Base-by-base conservation (phyloP, 30 jellyfish, hydroid and myxozoan species). In the Catostylus mosaicus region DNA sequence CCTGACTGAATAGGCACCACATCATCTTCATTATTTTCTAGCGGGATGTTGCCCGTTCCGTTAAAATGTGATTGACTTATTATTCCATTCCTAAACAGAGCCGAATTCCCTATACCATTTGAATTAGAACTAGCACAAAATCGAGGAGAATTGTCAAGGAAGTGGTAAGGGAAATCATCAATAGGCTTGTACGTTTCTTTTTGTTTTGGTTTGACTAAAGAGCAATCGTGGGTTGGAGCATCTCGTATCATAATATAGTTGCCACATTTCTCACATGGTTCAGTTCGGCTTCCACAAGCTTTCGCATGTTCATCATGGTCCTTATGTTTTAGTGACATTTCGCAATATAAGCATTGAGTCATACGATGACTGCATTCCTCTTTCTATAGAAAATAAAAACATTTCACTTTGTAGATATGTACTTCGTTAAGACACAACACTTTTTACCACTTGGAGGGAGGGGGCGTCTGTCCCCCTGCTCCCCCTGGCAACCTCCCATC, bases 231-330 rank as follows among this genome's bases (percentile, higher is more conserved):
- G 1, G 74, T 29, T 24, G 24, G 66, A n/a, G 66, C 61, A 54
- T 52, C 61, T 34, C 67, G 50, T 11, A 82, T 34, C 86, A 82
- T 82, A 3, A 82, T 57, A 30, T 67, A 82, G 20, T 54, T 74
- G 33, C 85, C 85, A 70, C 92, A 82, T 20, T 82, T 74, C 30
- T 54, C 73, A 37, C 92, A 82, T 38, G 59, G 65, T 32, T 82
- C 92, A 23, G 92, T 82, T 61, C 82, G 61, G 70, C 92, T 82
- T 37, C 92, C 92, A 56, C 92, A 82, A 3, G 86, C 86, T 8
- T 82, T 23, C 30, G 69, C 86, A 35, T 82, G 92, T 6, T 82
- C 92, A 24, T 16, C n/a, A 30, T 68, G 32, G 31, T 59, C 81
- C 20, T 12, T 27, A 46, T 11, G 59, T 48, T 82, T 82, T 80